Base-by-base conservation (phyloP, 2,113 vertebrate genomes). In the Panthera leo region DNA sequence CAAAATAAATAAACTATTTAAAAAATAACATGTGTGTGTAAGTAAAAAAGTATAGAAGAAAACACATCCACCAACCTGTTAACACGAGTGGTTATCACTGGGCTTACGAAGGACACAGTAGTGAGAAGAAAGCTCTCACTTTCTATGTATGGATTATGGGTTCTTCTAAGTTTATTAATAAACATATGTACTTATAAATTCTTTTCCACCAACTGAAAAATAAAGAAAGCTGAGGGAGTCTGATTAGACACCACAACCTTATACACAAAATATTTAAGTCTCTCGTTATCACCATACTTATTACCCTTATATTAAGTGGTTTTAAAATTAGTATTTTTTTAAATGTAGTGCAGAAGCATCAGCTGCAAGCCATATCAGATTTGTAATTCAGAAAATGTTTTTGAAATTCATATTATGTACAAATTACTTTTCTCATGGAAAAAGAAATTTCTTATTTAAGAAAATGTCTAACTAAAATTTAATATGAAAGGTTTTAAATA, bases 401-500 rank as follows among this genome's bases (percentile, higher is more conserved):
- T 36, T 91, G 3, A 95, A 75, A 80, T 21, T 85, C 58, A 0
- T 92, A 90, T 75, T 93, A 96, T 11, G 91, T 89, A 89, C 14
- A 91, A 48, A 79, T 73, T 53, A 94, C 75, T 65, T 97, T 83
- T 61, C 14, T 53, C 31, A 55, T 48, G 36, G 15, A 93, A 93
- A 91, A 95, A 82, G 15, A 53, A 31, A 78, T 31, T 48, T 45
- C 65, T 89, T 89, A 53, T 39, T 82, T 84, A 91, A 94, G 36
- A 95, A 96, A 87, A 97, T 51, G 10, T 75, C 83, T 82, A 85
- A 10, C 70, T 85, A 95, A 95, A 91, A 86, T 82, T 85, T 95
- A 95, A 63, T 75, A 96, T 51, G 27, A 93, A 78, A 89, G 67
- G 21, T 65, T 97, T 89, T 68, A 93, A 85, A 76, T 85, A 87